Percentiles rank a stretch among this genome's conserved stretches.
Evolutionary conservation across 2,888 invertebrate species (phyloP).

Genomic region (Sinentomon sp.): DNA sequence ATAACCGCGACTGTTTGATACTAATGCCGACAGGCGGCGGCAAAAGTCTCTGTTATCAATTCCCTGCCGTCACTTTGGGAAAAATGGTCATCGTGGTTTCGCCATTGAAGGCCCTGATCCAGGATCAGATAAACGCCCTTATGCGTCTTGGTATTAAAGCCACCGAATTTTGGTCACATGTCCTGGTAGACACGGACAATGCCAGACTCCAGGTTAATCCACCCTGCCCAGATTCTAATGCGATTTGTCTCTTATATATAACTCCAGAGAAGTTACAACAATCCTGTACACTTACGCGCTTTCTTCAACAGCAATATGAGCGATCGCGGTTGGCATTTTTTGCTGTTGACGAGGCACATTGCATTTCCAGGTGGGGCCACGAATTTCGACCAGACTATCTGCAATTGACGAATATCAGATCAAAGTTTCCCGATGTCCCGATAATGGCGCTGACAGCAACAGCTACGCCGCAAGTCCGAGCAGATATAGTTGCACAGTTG

Average conservation of each 20-base stretch:
- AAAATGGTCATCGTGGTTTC: slow-evolving; percentile 22
- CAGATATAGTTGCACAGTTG: slow-evolving; percentile 23
- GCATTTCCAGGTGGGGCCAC: slow-evolving; percentile 27
- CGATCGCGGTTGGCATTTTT: slow-evolving; percentile 20
- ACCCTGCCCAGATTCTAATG: no score
- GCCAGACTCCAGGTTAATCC: no score
- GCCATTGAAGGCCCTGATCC: slow-evolving; percentile 24
- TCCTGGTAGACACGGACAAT: no score
- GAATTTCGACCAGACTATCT: slow-evolving; percentile 24
- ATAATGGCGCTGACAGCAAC: slow-evolving; percentile 27
- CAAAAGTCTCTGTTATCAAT: slow-evolving; percentile 25
- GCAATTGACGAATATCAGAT: slow-evolving; percentile 5
- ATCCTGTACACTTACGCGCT: slow-evolving; percentile 14
- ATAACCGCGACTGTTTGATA: slow-evolving; percentile 17
- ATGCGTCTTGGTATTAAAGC: no score
- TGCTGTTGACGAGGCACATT: slow-evolving; percentile 27
- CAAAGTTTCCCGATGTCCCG: slow-evolving; percentile 20
- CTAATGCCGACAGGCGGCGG: slow-evolving; percentile 25
- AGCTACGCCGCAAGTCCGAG: slow-evolving; percentile 23
- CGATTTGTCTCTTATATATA: slow-evolving; percentile 22
- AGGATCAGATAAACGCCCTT: no score
- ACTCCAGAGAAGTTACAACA: slow-evolving; percentile 20
- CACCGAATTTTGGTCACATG: no score
- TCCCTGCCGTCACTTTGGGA: slow-evolving; percentile 21
- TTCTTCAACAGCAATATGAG: slow-evolving; percentile 14